Evolutionary conservation across 2,888 invertebrate genomes (phyloP).

Genomic region (Tyria jacobaeae): DNA sequence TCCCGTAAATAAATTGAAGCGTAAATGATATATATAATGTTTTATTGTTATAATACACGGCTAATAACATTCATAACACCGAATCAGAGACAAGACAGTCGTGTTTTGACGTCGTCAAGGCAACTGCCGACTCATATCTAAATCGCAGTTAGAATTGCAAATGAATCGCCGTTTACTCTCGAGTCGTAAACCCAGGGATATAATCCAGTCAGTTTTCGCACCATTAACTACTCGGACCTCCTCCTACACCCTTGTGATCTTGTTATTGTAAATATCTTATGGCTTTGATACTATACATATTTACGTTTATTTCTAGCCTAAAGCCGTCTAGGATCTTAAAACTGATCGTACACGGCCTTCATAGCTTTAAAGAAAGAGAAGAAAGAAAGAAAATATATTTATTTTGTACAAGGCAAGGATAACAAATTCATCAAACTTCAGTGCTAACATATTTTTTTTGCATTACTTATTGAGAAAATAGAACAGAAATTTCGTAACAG

Average conservation of each 20-base stretch:
- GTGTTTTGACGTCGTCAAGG: constrained; percentile 42
- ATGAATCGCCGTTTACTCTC: constrained; percentile 85
- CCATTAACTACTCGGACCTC: constrained; percentile 83
- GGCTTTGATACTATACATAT: constrained; percentile 23
- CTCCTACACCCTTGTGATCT: constrained; percentile 67
- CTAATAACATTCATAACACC: constrained; percentile 42
- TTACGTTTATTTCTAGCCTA: constrained; percentile 4
- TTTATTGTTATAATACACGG: constrained; percentile 37
- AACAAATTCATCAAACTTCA: too few relatives aligned
- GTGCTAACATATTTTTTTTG: too few relatives aligned
- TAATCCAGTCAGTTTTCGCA: constrained; percentile 86
- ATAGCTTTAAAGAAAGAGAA: too few relatives aligned
- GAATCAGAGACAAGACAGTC: constrained; percentile 46
- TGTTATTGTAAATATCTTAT: constrained; percentile 74
- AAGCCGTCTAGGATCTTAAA: neutral
- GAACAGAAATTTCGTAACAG: too few relatives aligned
- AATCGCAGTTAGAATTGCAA: constrained; percentile 85
- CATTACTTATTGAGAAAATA: too few relatives aligned
- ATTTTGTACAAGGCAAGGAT: too few relatives aligned
- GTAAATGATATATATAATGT: constrained; percentile 18
- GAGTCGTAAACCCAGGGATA: constrained; percentile 84
- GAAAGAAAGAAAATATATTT: too few relatives aligned
- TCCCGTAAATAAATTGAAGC: constrained; percentile 14
- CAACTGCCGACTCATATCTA: constrained; percentile 64
- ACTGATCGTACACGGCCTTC: too few relatives aligned